Evolutionary conservation across 2,113 vertebrate species (phyloP).

Genomic region (pig (Sus scrofa)): T2T-Sscrofa CM000812.6:265483001-265483500

Average conservation of each 20-base stretch:
- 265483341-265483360: neutral
- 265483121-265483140: neutral
- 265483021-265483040: neutral
- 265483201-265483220: neutral
- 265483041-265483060: neutral
- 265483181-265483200: neutral
- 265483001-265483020: neutral
- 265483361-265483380: neutral
- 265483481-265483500: neutral
- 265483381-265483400: neutral
- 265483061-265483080: neutral
- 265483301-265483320: neutral
- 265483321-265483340: neutral
- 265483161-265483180: neutral
- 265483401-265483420: neutral
- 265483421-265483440: neutral
- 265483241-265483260: neutral
- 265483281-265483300: neutral
- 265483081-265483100: neutral
- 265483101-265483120: conserved; percentile 8
- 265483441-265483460: neutral
- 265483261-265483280: neutral
- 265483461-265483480: neutral
- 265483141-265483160: neutral
- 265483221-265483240: neutral